phyloP scores from a whole-genome alignment of 2,797 vertebrate species.

The Morus bassanus region DNA sequence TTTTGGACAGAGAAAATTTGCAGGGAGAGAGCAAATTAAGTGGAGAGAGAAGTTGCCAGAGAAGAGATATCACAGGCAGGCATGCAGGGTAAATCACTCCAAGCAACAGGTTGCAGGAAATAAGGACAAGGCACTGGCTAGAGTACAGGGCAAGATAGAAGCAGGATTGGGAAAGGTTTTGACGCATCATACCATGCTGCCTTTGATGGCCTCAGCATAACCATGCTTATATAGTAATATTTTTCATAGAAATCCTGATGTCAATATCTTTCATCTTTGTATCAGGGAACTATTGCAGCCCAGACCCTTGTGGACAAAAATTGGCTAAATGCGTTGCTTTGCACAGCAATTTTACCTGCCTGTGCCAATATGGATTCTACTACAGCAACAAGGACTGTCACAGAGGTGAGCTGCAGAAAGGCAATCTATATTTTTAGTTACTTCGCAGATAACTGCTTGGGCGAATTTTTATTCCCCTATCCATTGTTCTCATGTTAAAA shows the following conservation, averaged over 20 bases:
- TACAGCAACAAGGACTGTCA: rapidly evolving
- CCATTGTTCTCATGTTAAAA: background rate
- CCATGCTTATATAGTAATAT: background rate
- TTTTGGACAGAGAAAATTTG: background rate
- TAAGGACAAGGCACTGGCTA: background rate
- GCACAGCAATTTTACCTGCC: rapidly evolving
- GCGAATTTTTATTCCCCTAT: background rate
- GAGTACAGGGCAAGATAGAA: background rate
- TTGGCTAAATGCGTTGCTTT: background rate
- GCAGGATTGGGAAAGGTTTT: background rate
- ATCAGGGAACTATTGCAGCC: rapidly evolving
- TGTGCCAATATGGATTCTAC: constrained; percentile 46
- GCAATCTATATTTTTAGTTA: background rate
- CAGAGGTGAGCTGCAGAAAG: constrained; percentile 59
- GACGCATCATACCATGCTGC: background rate
- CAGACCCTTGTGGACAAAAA: rapidly evolving
- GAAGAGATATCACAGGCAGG: background rate
- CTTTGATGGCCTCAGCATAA: background rate
- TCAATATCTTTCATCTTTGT: background rate
- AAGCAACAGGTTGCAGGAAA: background rate
- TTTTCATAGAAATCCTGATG: background rate
- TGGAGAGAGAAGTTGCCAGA: background rate
- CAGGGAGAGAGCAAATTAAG: background rate
- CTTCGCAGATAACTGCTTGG: background rate
- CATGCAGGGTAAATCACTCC: background rate